Percentiles rank a stretch among this genome's conserved stretches.
These are phyloP conservation scores for Thaleichthys pacificus DNA, from an alignment of 2,797 vertebrate genomes.

Conservation along the genomic window DNA sequence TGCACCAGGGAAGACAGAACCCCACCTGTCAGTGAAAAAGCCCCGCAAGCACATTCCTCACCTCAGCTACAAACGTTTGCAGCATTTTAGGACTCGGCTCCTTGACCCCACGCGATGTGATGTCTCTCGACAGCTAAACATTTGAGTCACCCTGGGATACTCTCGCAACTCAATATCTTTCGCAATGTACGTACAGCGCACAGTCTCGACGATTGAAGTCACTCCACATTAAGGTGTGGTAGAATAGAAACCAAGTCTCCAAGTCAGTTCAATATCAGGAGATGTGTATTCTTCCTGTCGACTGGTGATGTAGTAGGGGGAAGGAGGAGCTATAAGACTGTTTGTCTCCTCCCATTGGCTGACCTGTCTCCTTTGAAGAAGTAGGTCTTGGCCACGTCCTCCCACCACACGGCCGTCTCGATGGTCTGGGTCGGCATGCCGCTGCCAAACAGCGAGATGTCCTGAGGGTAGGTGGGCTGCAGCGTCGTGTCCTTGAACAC, in stretches of 20 bases:
- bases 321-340: background rate
- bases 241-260: too few relatives aligned
- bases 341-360: constrained; percentile 50
- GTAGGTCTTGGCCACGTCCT: constrained; percentile 97
- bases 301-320: background rate
- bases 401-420: constrained; percentile 99
- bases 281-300: background rate
- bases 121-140: constrained; percentile 62
- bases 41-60: background rate
- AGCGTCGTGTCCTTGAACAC: constrained; percentile 97
- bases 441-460: constrained; percentile 91
- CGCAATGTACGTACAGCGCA: too few relatives aligned
- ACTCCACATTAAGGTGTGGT: too few relatives aligned
- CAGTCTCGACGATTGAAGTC: too few relatives aligned
- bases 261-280: background rate
- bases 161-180: background rate
- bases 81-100: constrained; percentile 8
- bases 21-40: background rate
- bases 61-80: constrained; percentile 1
- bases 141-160: constrained; percentile 52
- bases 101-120: constrained; percentile 54
- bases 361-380: constrained; percentile 99
- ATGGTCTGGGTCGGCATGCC: constrained; percentile 95
- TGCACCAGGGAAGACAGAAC: constrained; percentile 35
- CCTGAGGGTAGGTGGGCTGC: constrained; percentile 94